Conservation (phyloP, 2,888 invertebrate species). For the Ennomos quercinarius region DNA sequence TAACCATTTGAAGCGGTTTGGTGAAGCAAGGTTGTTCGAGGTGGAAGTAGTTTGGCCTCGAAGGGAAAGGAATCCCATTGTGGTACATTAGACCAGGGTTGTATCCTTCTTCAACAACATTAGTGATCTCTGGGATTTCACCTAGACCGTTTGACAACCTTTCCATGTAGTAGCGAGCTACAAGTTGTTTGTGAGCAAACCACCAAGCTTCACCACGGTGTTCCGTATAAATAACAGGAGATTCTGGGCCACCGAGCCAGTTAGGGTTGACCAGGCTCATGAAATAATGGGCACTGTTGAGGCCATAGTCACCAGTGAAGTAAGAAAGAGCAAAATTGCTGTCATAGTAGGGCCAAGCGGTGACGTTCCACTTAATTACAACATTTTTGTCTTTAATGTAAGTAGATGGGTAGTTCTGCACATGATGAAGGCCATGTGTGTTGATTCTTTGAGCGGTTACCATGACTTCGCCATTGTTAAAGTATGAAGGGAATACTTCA, state of each 20-base stretch:
- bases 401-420: constrained; percentile 62
- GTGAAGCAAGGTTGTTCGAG: constrained; percentile 75
- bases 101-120: constrained; percentile 85
- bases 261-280: constrained; percentile 86
- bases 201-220: constrained; percentile 39
- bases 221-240: constrained; percentile 62
- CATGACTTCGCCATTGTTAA: constrained; percentile 88
- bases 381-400: constrained; percentile 74
- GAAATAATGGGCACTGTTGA: constrained; percentile 88
- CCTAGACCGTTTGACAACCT: constrained; percentile 89
- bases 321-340: constrained; percentile 87
- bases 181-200: constrained; percentile 86
- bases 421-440: constrained; percentile 61
- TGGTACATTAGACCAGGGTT: constrained; percentile 86
- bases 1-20: constrained; percentile 71
- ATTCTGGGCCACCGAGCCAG: constrained; percentile 86
- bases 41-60: constrained; percentile 85
- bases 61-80: constrained; percentile 88
- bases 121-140: constrained; percentile 85
- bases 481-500: constrained; percentile 90
- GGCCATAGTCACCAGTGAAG: constrained; percentile 89
- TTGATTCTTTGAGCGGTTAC: constrained; percentile 87
- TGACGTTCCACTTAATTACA: constrained; percentile 87
- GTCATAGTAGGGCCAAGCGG: constrained; percentile 83
- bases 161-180: constrained; percentile 91